Evolutionary conservation across 1,140 invertebrate species (phyloP).

Genomic region (Uloborus diversus): DNA sequence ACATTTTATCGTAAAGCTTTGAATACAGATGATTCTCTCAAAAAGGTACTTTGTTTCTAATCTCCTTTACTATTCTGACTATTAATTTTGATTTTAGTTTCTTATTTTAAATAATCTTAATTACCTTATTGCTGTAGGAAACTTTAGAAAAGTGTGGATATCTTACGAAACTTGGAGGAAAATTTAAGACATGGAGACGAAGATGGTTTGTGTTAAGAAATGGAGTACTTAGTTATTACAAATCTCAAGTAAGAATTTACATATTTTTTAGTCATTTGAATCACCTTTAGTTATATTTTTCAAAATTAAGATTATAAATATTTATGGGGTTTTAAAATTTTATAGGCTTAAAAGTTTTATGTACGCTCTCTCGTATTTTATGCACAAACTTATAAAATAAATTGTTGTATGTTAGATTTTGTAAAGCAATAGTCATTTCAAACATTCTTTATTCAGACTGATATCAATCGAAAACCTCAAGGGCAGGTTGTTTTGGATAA

Average conservation of each 20-base stretch:
- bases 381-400: too few species aligned
- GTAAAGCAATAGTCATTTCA: too few species aligned
- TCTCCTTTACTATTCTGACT: too few species aligned
- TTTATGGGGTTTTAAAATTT: too few species aligned
- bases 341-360: too few species aligned
- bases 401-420: too few species aligned
- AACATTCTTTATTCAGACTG: slow-evolving; percentile 72
- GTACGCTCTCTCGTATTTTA: too few species aligned
- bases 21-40: slow-evolving; percentile 8
- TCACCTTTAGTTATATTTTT: too few species aligned
- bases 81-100: background rate
- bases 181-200: slow-evolving; percentile 94
- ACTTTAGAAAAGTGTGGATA: slow-evolving; percentile 78
- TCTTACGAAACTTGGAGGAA: slow-evolving; percentile 92
- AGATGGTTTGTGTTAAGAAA: slow-evolving; percentile 94
- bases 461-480: slow-evolving; percentile 83
- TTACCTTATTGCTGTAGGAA: slow-evolving; percentile 26
- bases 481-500: slow-evolving; percentile 91
- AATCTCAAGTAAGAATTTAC: slow-evolving; percentile 72
- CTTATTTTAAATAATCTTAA: background rate
- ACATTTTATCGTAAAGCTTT: slow-evolving; percentile 18
- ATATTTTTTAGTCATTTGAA: too few species aligned
- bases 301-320: too few species aligned
- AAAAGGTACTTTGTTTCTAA: slow-evolving; percentile 10
- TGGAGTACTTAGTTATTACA: slow-evolving; percentile 91